Base-by-base conservation (phyloP, 2,797 vertebrate genomes). In the Chaetodon trifasciatus region DNA sequence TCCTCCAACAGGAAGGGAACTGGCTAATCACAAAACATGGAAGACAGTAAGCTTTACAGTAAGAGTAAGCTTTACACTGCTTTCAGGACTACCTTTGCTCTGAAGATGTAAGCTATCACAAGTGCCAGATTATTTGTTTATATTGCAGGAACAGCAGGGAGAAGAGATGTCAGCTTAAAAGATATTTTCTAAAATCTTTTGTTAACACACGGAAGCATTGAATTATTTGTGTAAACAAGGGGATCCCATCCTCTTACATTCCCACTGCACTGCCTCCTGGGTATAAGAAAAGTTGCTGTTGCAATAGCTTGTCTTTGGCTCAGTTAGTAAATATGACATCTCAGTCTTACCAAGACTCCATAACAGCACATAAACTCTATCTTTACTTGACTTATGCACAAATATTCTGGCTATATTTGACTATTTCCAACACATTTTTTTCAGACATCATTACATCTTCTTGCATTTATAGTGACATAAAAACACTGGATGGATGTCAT, bases 171-270 rank as follows among this genome's bases (percentile, higher is more conserved):
- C 5, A 40, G n/a, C 69, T 61, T 32, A 63, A 67, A 44, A 46
- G 58, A 49, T 69, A 35, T 65, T 77, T 68, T 50, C 32, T 21
- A 62, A 76, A 80, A 70, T 70, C 6, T 50, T 74, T 75, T 68
- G 65, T 84, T 74, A 39, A 71, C 46, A 74, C 11, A 42, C 39
- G 37, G 50, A 47, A 40, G 12, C 73, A 60, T 13, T 79, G 50
- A 64, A 74, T 76, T 70, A 70, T 70, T 67, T 58, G 79, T 84
- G 65, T 49, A 82, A 82, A 82, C 79, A 77, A 71, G 39, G n/a
- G 16, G 37, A 66, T 78, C 61, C 65, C 57, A 32, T 63, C 55
- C 19, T 37, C 46, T 74, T 47, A 61, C 46, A 47, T 62, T 28
- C 69, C 49, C 64, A 40, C 64, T 65, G 39, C 46, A 8, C 24